A percentile compares a stretch with the other conserved stretches of the same genome.
Conservation (phyloP, 2,797 vertebrate species). For the Scolopax bukidnonensis region DNA sequence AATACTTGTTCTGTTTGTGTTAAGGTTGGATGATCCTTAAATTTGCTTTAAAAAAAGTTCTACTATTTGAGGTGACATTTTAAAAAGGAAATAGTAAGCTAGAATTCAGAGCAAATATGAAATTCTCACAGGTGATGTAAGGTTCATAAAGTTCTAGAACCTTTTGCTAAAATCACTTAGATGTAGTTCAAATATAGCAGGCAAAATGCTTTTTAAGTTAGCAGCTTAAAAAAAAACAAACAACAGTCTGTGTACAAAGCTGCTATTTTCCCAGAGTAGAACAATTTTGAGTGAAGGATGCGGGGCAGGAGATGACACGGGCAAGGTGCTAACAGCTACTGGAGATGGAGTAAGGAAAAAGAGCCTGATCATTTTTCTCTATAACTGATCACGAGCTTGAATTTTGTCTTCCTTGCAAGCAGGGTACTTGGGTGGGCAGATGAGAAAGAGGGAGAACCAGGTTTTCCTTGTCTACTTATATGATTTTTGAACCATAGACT, state of each 20-base stretch:
- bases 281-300: background rate
- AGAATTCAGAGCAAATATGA: background rate
- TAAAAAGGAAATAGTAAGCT: background rate
- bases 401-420: background rate
- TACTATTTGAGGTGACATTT: background rate
- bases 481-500: background rate
- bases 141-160: background rate
- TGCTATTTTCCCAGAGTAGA: background rate
- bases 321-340: background rate
- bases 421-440: background rate
- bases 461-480: accelerated
- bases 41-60: background rate
- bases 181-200: background rate
- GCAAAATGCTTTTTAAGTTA: background rate
- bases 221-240: background rate
- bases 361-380: background rate
- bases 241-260: background rate
- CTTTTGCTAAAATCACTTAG: background rate
- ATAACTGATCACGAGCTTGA: background rate
- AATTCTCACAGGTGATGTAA: background rate
- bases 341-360: background rate
- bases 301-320: background rate
- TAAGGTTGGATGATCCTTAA: background rate
- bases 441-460: background rate
- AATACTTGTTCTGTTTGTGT: background rate